Evolutionary conservation across 1,140 invertebrate genomes (phyloP), one percentile per base, ranked within the genome.

Genomic region (Vanessa atalanta): DNA sequence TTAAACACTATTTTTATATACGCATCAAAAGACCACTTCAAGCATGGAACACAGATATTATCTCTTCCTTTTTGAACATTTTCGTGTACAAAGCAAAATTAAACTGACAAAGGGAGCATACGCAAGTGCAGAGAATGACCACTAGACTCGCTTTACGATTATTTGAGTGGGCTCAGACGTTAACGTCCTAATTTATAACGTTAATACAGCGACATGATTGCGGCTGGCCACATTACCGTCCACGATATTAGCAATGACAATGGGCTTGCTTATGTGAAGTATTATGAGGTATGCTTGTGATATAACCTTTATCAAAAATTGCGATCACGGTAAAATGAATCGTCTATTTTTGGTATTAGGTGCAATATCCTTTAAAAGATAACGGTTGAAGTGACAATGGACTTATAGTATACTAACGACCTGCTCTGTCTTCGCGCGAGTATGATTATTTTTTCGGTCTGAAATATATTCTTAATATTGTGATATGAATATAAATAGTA

Each of bases 111-210:
- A 79, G 79, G 67, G 79, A 78, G 76, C 80, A 83, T 82, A 83
- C 85, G 80, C 89, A 88, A 89, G 89, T 90, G 88, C 77, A 72
- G 67, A 47, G 71, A 88, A 90, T 81, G 86, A 85, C 87, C 85
- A 84, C 83, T 86, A 83, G 76, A 80, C 68, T 71, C 78, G 82
- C 77, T 89, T 88, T 89, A 91, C 84, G 87, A 84, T 91, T 91
- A 91, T 89, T 89, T 86, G 86, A 89, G 88, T 91, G 87, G 85
- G 79, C 80, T 79, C 77, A 79, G 79, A 79, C 85, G 75, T 75
- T 89, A 89, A 91, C 88, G 85, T 91, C 88, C 88, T 91, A 88
- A 91, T 91, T 91, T 91, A 91, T 89, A 91, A 88, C 88, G 84
- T 88, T 91, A 89, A 91, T 91, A 89, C 87, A 76, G 78, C 73